Evolutionary conservation across 2,888 invertebrate genomes (phyloP).

Genomic region (Copidosoma aretas): DNA sequence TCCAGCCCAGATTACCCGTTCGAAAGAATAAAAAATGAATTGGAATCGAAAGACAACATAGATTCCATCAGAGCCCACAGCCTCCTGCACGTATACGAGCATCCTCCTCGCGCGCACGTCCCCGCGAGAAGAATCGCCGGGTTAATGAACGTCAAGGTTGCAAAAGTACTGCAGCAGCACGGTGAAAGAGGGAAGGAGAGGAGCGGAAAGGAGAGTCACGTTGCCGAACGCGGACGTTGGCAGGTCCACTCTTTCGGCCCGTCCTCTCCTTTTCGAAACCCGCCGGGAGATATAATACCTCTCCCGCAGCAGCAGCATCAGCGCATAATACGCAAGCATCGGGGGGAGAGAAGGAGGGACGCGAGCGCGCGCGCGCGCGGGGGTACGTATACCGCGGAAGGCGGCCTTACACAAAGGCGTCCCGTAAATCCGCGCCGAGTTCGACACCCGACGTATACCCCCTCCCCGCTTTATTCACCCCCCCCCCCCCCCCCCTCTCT

Average conservation of each 20-base stretch:
- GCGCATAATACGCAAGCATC: too few relatives aligned
- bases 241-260: constrained; percentile 38
- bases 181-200: neutral
- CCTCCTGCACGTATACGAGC: too few relatives aligned
- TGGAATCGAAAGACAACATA: too few relatives aligned
- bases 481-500: constrained; percentile 42
- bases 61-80: too few relatives aligned
- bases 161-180: neutral
- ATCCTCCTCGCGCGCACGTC: too few relatives aligned
- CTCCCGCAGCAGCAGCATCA: too few relatives aligned
- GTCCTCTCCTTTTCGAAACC: neutral
- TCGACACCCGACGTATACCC: constrained; percentile 62
- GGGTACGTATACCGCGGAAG: constrained; percentile 57
- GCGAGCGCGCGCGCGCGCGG: constrained; percentile 41
- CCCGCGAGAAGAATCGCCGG: constrained; percentile 31
- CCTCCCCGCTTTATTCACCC: constrained; percentile 54
- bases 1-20: too few relatives aligned
- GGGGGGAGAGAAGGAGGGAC: constrained; percentile 19
- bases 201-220: too few relatives aligned
- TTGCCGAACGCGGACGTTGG: constrained; percentile 43
- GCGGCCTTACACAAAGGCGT: constrained; percentile 61
- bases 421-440: constrained; percentile 62
- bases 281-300: too few relatives aligned
- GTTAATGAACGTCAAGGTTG: constrained; percentile 56
- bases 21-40: too few relatives aligned